Conservation (phyloP, 2,797 vertebrate species). For the Oreortyx pictus region DNA sequence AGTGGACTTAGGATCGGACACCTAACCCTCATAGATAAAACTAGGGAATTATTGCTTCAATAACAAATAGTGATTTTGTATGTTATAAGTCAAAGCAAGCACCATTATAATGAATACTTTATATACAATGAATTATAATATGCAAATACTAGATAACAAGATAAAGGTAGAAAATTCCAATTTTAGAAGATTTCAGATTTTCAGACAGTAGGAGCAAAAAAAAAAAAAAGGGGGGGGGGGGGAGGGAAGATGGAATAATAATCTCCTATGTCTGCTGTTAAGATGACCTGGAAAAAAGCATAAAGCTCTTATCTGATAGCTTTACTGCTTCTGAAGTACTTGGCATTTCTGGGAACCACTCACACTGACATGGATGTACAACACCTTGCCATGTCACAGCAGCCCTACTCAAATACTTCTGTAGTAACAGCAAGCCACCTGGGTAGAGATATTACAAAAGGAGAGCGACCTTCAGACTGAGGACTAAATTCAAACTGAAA, state of each 20-base stretch:
- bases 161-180: neutral
- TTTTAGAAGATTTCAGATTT: neutral
- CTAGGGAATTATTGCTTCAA: neutral
- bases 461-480: neutral
- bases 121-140: neutral
- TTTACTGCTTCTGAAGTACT: neutral
- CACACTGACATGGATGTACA: neutral
- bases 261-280: neutral
- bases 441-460: neutral
- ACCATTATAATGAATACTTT: neutral
- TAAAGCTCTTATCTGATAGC: neutral
- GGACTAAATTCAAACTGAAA: neutral
- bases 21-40: neutral
- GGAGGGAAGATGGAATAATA: neutral
- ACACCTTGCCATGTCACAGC: neutral
- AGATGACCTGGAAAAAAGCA: neutral
- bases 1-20: neutral
- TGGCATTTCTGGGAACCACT: neutral
- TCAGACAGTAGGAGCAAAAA: neutral
- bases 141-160: neutral
- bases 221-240: rapidly evolving
- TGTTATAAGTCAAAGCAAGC: too few species aligned
- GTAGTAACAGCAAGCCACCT: neutral
- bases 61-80: neutral
- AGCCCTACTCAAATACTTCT: neutral